phyloP scores from a whole-genome alignment of 2,113 vertebrate species.

The Lepidothrix coronata region DNA sequence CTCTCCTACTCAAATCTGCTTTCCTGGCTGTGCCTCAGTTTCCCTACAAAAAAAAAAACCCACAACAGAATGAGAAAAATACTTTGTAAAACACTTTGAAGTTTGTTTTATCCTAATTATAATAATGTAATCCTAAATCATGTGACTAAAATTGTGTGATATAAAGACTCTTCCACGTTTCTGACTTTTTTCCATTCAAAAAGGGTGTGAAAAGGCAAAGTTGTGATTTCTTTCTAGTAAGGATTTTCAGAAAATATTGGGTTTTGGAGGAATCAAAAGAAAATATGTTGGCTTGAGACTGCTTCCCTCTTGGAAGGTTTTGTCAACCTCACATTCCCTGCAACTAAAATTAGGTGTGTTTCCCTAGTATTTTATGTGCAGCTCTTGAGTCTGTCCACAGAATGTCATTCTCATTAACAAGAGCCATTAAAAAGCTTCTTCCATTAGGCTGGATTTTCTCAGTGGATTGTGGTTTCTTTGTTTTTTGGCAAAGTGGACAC shows the following conservation, averaged over 20 bases:
- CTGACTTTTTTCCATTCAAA: background rate
- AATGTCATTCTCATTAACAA: background rate
- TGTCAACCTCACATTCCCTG: background rate
- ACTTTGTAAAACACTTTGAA: background rate
- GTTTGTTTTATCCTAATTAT: background rate
- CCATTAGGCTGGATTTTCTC: background rate
- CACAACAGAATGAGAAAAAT: background rate
- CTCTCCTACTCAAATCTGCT: background rate
- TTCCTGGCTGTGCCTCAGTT: background rate
- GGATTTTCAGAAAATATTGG: background rate
- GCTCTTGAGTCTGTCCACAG: background rate
- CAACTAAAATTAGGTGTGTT: background rate
- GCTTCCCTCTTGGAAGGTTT: background rate
- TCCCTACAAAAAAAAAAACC: background rate
- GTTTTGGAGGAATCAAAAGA: background rate
- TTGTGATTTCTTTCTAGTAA: background rate
- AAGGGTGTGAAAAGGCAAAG: constrained; percentile 13
- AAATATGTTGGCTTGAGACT: background rate
- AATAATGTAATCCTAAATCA: background rate
- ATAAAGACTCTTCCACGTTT: background rate
- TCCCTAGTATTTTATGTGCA: background rate
- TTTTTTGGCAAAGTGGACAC: background rate
- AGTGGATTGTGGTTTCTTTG: background rate
- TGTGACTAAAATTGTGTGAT: background rate
- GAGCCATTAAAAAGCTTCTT: background rate